phyloP scores from a whole-genome alignment of 2,888 invertebrate genomes.

The Plagiodera versicolora region DNA sequence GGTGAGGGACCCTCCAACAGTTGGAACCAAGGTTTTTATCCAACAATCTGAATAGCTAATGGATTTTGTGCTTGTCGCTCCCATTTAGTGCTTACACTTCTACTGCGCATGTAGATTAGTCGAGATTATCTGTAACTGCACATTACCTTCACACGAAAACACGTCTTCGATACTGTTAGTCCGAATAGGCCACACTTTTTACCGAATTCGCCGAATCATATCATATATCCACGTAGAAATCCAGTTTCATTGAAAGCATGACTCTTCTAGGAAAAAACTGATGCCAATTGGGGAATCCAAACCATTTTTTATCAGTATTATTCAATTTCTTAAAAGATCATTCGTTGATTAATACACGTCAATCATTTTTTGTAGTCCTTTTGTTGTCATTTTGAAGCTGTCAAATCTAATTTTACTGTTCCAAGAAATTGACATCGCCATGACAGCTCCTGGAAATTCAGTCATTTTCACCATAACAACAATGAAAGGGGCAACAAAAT shows the following conservation, averaged over 20 bases:
- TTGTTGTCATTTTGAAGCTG: too few relatives aligned
- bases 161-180: not conserved
- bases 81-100: constrained; percentile 43
- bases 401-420: too few relatives aligned
- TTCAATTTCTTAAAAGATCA: too few relatives aligned
- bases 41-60: constrained; percentile 63
- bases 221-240: not conserved
- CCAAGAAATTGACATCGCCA: too few relatives aligned
- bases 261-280: not conserved
- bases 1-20: constrained; percentile 85
- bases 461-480: too few relatives aligned
- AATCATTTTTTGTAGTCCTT: too few relatives aligned
- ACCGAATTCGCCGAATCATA: not conserved
- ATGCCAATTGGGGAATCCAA: too few relatives aligned
- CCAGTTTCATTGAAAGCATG: not conserved
- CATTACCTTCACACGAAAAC: not conserved
- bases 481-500: too few relatives aligned
- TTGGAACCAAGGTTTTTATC: constrained; percentile 82
- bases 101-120: not conserved
- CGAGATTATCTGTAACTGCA: not conserved
- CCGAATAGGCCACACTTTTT: too few relatives aligned
- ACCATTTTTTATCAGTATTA: constrained; percentile 20
- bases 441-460: too few relatives aligned
- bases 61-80: constrained; percentile 61
- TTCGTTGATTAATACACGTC: too few relatives aligned